Evolutionary conservation across 2,888 invertebrate genomes (phyloP), one percentile per base, ranked within the genome.

Genomic region (Drosophila nigritarsus): DNA sequence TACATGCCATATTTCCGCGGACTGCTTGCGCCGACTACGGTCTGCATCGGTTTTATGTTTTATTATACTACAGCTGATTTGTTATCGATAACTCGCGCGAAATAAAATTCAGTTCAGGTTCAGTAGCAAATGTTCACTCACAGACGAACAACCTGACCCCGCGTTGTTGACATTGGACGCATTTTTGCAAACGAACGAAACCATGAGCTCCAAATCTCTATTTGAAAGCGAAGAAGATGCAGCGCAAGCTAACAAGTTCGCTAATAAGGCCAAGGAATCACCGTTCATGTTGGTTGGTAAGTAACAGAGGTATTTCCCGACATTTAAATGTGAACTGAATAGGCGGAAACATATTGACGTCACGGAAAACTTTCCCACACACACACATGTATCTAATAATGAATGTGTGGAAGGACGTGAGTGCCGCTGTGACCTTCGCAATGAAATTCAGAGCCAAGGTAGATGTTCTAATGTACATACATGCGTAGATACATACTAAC

Each of bases 231-330:
- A 88, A 11, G 82, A 69, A 3, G 92, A 92, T 68, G 90, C 87
- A 18, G 82, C 80, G 13, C 79, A 85, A 53, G 68, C 79, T 38
- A 85, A 90, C n/a, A 95, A 94, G 87, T 92, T 96, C 49, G 93
- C 95, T 1, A 94, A 95, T 75, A 96, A 96, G 91, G 95, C 96
- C 2, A 95, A 95, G 90, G 96, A 96, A 88, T 95, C 95, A 2
- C 96, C 96, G 0, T 95, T 96, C 90, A 95, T 96, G 95, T 94
- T 96, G 53, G 93, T 96, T 79, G 96, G 96, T 96, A 93, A 94
- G 94, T 87, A 30, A 34, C 24, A 24, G 48, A 15, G 11, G 1
- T 8, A 24, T 24, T 45, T 8, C 8, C 8, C 15, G 5, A 32
- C 11, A 92, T 62, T 45, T 65, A 30, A 50, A n/a, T n/a, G n/a